Conservation (phyloP, 2,888 invertebrate species). For the Caenorhabditis panamensis region DNA sequence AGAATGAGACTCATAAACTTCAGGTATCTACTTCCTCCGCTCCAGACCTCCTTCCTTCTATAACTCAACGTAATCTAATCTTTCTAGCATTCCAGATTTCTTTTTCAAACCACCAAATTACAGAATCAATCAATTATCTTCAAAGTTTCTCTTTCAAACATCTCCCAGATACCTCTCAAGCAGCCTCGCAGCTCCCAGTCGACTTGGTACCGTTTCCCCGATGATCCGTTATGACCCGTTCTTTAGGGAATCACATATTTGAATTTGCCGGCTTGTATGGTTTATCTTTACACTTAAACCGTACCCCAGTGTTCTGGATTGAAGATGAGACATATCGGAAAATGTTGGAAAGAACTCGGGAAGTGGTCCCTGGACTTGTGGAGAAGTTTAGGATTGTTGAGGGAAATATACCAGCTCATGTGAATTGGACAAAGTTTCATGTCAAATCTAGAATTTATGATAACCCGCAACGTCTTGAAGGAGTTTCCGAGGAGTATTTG, state of each 20-base stretch:
- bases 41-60: too few species aligned
- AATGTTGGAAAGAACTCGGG: neutral
- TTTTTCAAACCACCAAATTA: neutral
- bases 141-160: too few species aligned
- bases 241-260: constrained; percentile 8
- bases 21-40: too few species aligned
- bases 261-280: neutral
- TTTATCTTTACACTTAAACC: neutral
- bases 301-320: neutral
- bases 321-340: neutral
- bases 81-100: neutral
- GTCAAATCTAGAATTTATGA: neutral
- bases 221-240: neutral
- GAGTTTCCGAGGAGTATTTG: neutral
- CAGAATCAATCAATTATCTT: neutral
- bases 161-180: neutral
- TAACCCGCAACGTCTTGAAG: neutral
- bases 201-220: neutral
- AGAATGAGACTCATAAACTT: too few species aligned
- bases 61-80: too few species aligned
- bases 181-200: neutral
- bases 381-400: neutral
- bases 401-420: neutral
- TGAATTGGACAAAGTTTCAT: neutral
- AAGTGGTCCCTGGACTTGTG: neutral